Evolutionary conservation across 2,888 invertebrate genomes (phyloP).

Genomic region (Aethes cnicana): DNA sequence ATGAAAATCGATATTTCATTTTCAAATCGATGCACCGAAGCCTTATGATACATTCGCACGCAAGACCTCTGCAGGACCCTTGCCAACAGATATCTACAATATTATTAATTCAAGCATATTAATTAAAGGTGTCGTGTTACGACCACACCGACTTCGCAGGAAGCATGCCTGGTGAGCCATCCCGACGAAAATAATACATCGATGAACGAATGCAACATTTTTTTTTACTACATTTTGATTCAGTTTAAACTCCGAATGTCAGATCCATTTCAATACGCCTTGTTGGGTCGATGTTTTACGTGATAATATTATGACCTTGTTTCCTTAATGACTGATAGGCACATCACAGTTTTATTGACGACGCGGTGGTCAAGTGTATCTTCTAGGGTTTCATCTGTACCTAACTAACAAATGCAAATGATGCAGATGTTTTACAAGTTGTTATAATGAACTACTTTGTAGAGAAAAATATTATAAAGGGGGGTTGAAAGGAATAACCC

Average conservation of each 20-base stretch:
- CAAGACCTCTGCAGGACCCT: slow-evolving; percentile 60
- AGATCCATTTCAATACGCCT: slow-evolving; percentile 43
- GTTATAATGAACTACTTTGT: too few species aligned
- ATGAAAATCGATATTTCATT: slow-evolving; percentile 71
- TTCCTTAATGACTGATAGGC: slow-evolving; percentile 47
- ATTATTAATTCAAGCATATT: slow-evolving; percentile 80
- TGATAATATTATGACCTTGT: slow-evolving; percentile 51
- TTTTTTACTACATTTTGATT: slow-evolving; percentile 58
- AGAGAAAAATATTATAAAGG: too few species aligned
- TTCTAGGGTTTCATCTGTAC: too few species aligned
- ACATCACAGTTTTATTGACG: slow-evolving; percentile 44
- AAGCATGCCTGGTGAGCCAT: slow-evolving; percentile 75
- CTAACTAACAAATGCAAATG: too few species aligned
- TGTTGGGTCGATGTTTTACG: slow-evolving; percentile 42
- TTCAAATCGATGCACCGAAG: slow-evolving; percentile 69
- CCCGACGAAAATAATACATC: slow-evolving; percentile 74
- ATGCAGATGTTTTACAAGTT: too few species aligned
- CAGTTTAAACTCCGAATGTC: slow-evolving; percentile 60
- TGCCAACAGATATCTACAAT: slow-evolving; percentile 73
- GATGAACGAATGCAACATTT: slow-evolving; percentile 58
- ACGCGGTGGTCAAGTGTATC: slow-evolving; percentile 23
- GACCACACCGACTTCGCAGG: slow-evolving; percentile 80
- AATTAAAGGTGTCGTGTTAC: slow-evolving; percentile 75
- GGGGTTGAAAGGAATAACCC: too few species aligned
- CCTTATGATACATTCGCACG: slow-evolving; percentile 78